These are phyloP conservation scores for Calameuta pallipes DNA, from an alignment of 2,888 invertebrate species.

Conservation along the genomic window DNA sequence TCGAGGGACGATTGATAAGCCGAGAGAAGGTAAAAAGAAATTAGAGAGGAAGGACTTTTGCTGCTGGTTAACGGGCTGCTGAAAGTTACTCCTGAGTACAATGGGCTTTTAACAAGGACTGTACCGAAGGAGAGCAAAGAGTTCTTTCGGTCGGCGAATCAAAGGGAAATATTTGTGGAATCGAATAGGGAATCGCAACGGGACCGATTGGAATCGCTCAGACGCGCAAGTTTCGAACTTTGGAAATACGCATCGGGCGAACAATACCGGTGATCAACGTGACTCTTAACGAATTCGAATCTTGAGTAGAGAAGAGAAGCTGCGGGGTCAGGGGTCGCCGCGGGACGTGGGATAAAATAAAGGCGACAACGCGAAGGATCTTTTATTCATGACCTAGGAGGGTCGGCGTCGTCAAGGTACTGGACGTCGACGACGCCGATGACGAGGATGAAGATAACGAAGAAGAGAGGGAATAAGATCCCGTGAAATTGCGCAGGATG, in stretches of 20 bases:
- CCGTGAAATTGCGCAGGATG: slow-evolving; percentile 50
- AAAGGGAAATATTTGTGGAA: too few species aligned
- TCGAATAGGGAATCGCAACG: too few species aligned
- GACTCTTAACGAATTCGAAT: not conserved
- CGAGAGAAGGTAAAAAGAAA: too few species aligned
- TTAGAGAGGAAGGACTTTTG: too few species aligned
- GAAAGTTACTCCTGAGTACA: too few species aligned
- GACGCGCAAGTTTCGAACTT: too few species aligned
- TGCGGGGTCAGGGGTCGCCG: not conserved
- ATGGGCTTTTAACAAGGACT: too few species aligned
- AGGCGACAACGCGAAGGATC: slow-evolving; percentile 9
- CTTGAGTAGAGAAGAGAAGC: not conserved
- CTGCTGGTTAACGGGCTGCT: too few species aligned
- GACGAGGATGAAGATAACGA: not conserved
- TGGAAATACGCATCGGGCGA: not conserved
- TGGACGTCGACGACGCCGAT: slow-evolving; percentile 5
- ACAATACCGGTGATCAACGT: not conserved
- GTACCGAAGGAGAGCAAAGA: too few species aligned
- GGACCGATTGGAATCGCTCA: too few species aligned
- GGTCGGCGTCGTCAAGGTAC: slow-evolving; percentile 13
- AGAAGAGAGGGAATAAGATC: slow-evolving; percentile 42
- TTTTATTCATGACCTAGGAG: slow-evolving; percentile 24
- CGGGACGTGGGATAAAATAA: not conserved
- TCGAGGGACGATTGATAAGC: too few species aligned
- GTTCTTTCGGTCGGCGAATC: too few species aligned